These are phyloP conservation scores for Alviniconcha strummeri DNA, from an alignment of 2,888 invertebrate genomes.

Conservation along the genomic window DNA sequence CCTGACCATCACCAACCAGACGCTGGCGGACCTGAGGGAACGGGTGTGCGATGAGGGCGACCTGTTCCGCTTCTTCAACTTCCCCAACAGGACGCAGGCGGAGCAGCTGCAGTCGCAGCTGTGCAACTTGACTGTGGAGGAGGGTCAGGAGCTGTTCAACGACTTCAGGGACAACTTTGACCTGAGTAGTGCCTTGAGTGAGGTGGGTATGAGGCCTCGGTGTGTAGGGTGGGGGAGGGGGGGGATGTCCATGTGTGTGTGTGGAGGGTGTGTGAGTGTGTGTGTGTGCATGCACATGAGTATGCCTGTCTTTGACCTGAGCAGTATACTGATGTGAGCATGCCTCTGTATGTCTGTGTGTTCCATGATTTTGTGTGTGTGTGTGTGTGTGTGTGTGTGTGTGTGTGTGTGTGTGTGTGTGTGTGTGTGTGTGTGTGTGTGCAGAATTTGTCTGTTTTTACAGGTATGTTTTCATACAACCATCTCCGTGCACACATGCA, in stretches of 20 bases:
- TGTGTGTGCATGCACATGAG: neutral
- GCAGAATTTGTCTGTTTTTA: no score
- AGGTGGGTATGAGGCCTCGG: constrained; percentile 42
- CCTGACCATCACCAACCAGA: neutral
- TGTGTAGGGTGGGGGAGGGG: no score
- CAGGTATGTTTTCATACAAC: no score
- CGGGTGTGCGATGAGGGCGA: constrained; percentile 6
- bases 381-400: neutral
- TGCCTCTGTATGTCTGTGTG: neutral
- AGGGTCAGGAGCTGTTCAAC: constrained; percentile 43
- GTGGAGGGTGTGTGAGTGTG: neutral
- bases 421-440: neutral
- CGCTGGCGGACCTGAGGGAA: neutral
- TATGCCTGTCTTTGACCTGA: no score
- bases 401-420: neutral
- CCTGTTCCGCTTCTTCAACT: constrained; percentile 41
- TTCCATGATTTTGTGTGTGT: neutral
- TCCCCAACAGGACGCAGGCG: constrained; percentile 47
- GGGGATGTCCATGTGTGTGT: neutral
- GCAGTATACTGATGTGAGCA: no score
- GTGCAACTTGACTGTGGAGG: constrained; percentile 48
- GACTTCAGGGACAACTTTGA: constrained; percentile 46
- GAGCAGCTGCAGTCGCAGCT: constrained; percentile 49
- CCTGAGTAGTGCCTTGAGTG: constrained; percentile 32
- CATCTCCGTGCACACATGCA: no score